Evolutionary conservation across 2,113 vertebrate species (phyloP), one percentile per base, ranked within the genome.

Genomic region (Atlantisia rogersi): DNA sequence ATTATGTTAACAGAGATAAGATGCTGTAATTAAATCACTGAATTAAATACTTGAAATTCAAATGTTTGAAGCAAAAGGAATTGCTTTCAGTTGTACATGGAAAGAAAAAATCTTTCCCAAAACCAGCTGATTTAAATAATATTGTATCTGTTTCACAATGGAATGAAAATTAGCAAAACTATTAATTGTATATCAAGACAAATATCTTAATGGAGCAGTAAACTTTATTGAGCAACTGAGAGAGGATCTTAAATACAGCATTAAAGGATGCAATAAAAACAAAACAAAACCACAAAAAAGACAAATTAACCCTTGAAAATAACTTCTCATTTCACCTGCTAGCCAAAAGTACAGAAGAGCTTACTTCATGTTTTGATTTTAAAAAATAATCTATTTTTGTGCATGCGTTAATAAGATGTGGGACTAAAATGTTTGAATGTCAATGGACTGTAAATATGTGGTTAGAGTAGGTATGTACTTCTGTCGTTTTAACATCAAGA

Each of bases 281-380:
- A 40, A 67, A 46, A 21, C 3, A 28, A 50, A 37, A 75, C 3
- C 11, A 42, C 10, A 42, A 68, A 32, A 3, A 32, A 35, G 16
- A 25, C 3, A 28, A 26, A 26, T n/a, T 32, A 76, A 39, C 15
- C 4, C 3, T 68, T 25, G 20, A 63, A 87, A 76, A 48, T 9
- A 46, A 35, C 6, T 48, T 42, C 3, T 52, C 0, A n/a, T n/a
- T 79, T 70, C 86, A 2, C 7, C 10, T 35, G 3, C 7, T 52
- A 71, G 25, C 5, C 10, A 69, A 48, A 79, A 74, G 12, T 21
- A 46, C 0, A 0, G 14, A 77, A 58, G 3, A 89, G 44, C 2
- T 44, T 48, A 6, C 1, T 39, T 68, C 1, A 0, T 29, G n/a
- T 40, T 21, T 10, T 31, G 5, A 13, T 18, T 70, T 4, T 11